These are phyloP conservation scores for Ptiloglossa arizonensis DNA, from an alignment of 1,140 invertebrate species.

Conservation along the genomic window DNA sequence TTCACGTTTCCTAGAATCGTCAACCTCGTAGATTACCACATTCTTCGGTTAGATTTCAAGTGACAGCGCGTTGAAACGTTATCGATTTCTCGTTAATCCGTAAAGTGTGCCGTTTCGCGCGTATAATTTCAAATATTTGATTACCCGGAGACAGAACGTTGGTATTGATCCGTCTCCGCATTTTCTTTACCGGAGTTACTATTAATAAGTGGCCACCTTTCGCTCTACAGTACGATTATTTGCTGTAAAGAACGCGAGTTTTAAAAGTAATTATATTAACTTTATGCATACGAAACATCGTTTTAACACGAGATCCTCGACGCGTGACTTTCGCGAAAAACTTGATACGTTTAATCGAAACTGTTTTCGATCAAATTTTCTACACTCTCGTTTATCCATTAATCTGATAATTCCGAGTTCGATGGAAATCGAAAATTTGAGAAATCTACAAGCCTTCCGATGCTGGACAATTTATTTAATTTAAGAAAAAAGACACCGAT, in stretches of 20 bases:
- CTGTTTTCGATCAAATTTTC: not conserved
- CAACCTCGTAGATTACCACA: not conserved
- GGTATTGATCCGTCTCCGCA: constrained; percentile 50
- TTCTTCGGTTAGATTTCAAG: not conserved
- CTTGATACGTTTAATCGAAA: not conserved
- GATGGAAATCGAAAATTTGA: not conserved
- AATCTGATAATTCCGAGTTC: not conserved
- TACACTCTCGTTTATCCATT: not conserved
- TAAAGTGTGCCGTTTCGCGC: constrained; percentile 6
- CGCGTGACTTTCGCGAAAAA: not conserved
- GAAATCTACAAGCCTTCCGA: not conserved
- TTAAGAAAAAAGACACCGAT: no score
- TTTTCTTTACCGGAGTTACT: constrained; percentile 20
- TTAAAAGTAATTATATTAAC: not conserved
- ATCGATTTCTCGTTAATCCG: constrained; percentile 8
- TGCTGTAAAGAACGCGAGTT: not conserved
- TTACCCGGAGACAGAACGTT: constrained; percentile 10
- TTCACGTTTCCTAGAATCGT: not conserved
- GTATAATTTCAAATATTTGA: constrained; percentile 45
- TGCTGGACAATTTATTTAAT: no score
- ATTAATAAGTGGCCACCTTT: not conserved
- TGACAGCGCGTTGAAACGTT: not conserved
- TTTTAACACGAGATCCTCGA: not conserved
- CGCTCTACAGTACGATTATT: not conserved
- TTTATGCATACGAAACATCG: not conserved